These are phyloP conservation scores for Austrofundulus limnaeus DNA, from an alignment of 2,113 vertebrate genomes.

Conservation along the genomic window DNA sequence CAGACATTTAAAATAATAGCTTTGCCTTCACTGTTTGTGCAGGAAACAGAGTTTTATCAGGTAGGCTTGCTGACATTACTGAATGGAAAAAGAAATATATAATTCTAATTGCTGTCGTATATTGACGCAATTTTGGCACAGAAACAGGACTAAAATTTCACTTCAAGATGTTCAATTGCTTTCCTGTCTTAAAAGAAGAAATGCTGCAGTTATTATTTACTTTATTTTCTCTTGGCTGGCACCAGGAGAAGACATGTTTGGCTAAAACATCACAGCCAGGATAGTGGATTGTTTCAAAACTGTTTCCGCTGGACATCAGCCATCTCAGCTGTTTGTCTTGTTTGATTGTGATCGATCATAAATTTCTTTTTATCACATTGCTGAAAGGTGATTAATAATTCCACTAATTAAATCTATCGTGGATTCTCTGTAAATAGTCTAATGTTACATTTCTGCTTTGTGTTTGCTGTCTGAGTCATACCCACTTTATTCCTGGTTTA, in stretches of 20 bases:
- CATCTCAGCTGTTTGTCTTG: conserved; percentile 60
- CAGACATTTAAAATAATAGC: too few relatives aligned
- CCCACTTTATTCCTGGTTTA: background rate
- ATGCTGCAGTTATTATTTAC: too few relatives aligned
- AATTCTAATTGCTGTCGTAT: conserved; percentile 12
- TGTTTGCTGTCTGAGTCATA: background rate
- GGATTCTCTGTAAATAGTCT: background rate
- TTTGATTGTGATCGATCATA: conserved; percentile 35
- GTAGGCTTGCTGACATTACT: conserved; percentile 15
- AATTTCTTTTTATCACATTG: background rate
- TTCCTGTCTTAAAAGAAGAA: conserved; percentile 9
- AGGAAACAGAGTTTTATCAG: too few relatives aligned
- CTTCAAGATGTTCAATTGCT: conserved; percentile 40
- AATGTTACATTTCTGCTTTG: background rate
- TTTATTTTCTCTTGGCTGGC: conserved; percentile 33
- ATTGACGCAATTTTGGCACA: conserved; percentile 36
- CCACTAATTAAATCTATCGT: too few relatives aligned
- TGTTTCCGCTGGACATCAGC: conserved; percentile 50
- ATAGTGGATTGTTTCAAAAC: conserved; percentile 50
- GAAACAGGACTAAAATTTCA: conserved; percentile 31
- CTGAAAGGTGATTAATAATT: too few relatives aligned
- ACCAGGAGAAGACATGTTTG: conserved; percentile 42
- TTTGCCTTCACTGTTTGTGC: too few relatives aligned
- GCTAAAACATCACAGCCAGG: conserved; percentile 43
- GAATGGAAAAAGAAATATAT: background rate